Conservation (phyloP, 2,797 vertebrate genomes). For the Spinus olivaceus region DNA sequence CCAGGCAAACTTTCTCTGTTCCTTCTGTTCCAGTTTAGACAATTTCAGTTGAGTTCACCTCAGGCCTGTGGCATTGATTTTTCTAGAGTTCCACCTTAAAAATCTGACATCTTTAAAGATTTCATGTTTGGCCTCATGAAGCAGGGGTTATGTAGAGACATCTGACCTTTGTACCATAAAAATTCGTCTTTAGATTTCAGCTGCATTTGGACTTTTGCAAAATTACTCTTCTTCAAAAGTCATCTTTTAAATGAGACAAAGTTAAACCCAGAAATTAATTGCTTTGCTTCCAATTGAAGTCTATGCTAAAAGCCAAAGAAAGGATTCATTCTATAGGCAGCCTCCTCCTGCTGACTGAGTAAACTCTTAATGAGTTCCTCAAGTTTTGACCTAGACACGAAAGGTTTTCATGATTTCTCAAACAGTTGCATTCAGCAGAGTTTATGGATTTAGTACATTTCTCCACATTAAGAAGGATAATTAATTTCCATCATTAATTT, state of each 20-base stretch:
- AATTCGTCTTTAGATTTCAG: not conserved
- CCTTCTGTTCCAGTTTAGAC: not conserved
- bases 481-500: not conserved
- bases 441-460: not conserved
- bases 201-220: not conserved
- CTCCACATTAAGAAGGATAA: not conserved
- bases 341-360: not conserved
- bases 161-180: not conserved
- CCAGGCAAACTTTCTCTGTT: not conserved
- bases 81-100: not conserved
- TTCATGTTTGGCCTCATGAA: not conserved
- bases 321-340: not conserved
- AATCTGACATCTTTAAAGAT: not conserved
- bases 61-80: not conserved
- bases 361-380: not conserved
- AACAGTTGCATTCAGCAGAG: not conserved
- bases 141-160: not conserved
- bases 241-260: not conserved
- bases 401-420: not conserved
- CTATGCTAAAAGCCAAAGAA: not conserved
- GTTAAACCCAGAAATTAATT: not conserved
- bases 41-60: not conserved
- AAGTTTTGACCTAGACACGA: not conserved
- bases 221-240: not conserved
- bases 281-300: not conserved